Conservation (phyloP, 2,113 vertebrate species). For the Mormoops blainvillei region DNA sequence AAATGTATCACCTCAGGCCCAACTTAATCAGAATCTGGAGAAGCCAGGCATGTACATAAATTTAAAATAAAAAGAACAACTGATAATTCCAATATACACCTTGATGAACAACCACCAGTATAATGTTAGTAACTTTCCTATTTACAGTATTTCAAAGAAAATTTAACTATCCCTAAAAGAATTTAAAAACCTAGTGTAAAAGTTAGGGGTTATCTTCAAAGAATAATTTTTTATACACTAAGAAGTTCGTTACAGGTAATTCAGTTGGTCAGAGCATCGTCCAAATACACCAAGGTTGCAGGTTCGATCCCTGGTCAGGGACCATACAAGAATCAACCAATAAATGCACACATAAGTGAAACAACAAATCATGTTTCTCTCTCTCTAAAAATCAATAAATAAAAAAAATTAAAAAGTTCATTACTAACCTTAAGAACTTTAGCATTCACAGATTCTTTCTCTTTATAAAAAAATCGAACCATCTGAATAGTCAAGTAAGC, state of each 20-base stretch:
- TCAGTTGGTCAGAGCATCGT: too few relatives aligned
- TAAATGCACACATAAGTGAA: too few relatives aligned
- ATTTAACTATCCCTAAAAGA: not conserved
- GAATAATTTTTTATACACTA: not conserved
- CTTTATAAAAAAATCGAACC: conserved; percentile 99
- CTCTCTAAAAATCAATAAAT: too few relatives aligned
- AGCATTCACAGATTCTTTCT: conserved; percentile 99
- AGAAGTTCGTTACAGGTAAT: not conserved
- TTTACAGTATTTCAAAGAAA: not conserved
- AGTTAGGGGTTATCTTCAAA: not conserved
- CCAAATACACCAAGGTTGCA: too few relatives aligned
- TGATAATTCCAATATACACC: not conserved
- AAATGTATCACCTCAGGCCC: not conserved
- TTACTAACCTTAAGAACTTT: conserved; percentile 96
- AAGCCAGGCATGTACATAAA: not conserved
- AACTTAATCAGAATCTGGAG: not conserved
- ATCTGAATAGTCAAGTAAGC: conserved; percentile 98
- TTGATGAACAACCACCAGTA: not conserved
- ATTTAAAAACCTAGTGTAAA: not conserved
- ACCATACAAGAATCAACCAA: too few relatives aligned
- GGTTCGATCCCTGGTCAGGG: too few relatives aligned
- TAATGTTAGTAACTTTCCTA: not conserved
- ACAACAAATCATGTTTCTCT: too few relatives aligned
- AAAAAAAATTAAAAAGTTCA: not conserved
- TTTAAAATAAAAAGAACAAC: not conserved